Evolutionary conservation across 2,113 vertebrate genomes (phyloP).

Genomic region (Hippocampus zosterae): DNA sequence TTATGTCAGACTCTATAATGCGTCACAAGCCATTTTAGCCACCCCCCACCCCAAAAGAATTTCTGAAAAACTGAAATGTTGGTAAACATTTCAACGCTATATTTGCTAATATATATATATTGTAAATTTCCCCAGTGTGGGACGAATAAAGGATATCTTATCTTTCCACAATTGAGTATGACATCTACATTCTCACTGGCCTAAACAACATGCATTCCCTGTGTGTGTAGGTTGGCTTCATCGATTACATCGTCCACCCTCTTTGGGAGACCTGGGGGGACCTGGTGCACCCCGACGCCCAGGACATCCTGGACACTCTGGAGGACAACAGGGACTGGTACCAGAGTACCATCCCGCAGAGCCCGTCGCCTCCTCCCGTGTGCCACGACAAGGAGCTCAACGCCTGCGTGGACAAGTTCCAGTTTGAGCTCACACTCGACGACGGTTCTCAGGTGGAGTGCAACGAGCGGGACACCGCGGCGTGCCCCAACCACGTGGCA

Average conservation of each 20-base stretch:
- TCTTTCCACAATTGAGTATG: not conserved
- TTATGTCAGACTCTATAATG: too few species aligned
- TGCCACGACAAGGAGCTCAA: conserved; percentile 70
- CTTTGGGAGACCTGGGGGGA: conserved; percentile 94
- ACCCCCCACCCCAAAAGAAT: too few species aligned
- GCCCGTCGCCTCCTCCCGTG: conserved; percentile 79
- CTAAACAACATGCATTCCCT: conserved; percentile 1
- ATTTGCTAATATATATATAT: too few species aligned
- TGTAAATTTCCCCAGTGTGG: too few species aligned
- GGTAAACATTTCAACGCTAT: not conserved
- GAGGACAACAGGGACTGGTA: conserved; percentile 95
- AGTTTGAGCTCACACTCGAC: conserved; percentile 74
- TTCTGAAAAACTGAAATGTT: too few species aligned
- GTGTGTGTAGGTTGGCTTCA: conserved; percentile 83
- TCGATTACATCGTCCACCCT: conserved; percentile 91
- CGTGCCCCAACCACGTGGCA: conserved; percentile 58
- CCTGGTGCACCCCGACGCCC: conserved; percentile 88
- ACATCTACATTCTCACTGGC: not conserved
- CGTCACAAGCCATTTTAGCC: too few species aligned
- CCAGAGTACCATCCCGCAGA: conserved; percentile 87
- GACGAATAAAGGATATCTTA: too few species aligned
- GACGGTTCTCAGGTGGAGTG: conserved; percentile 50
- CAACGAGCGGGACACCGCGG: conserved; percentile 36
- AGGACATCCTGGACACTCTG: conserved; percentile 87
- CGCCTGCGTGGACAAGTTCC: conserved; percentile 71